Percentiles rank a stretch among this genome's conserved stretches.
Evolutionary conservation across 2,888 invertebrate genomes (phyloP).

Genomic region (Salticus scenicus): DNA sequence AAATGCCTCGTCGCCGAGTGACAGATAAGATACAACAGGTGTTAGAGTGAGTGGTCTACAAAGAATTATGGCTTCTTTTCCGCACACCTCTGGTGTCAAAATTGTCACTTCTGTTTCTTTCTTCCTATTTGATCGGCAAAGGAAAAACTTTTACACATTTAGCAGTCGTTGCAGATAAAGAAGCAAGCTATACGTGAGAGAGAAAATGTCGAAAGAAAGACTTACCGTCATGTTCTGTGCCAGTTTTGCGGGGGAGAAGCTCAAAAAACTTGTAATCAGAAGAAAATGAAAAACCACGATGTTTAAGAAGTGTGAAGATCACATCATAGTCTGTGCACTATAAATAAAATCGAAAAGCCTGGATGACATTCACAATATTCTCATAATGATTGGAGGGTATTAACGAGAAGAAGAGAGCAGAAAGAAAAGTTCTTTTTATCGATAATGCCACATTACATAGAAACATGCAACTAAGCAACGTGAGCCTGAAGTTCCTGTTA

Average conservation of each 20-base stretch:
- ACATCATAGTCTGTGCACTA: too few relatives aligned
- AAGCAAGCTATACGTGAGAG: background rate
- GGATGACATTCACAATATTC: background rate
- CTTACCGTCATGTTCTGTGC: conserved; percentile 2
- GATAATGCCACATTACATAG: background rate
- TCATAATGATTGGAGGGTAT: background rate
- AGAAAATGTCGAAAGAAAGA: background rate
- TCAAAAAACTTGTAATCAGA: background rate
- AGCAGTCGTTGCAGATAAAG: too few relatives aligned
- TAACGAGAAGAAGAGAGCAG: background rate
- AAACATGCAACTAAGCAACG: background rate
- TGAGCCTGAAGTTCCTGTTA: background rate
- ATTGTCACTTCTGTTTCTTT: too few relatives aligned
- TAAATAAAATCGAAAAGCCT: background rate
- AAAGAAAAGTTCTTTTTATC: background rate
- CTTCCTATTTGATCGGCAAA: too few relatives aligned
- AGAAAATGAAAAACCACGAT: too few relatives aligned
- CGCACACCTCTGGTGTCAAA: too few relatives aligned
- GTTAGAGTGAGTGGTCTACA: too few relatives aligned
- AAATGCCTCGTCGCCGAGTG: too few relatives aligned
- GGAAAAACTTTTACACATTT: too few relatives aligned
- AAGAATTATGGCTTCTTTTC: too few relatives aligned
- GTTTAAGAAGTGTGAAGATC: too few relatives aligned
- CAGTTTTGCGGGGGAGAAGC: background rate
- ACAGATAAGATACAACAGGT: too few relatives aligned